Base-by-base conservation (phyloP, 2,888 invertebrate species). In the Zygogramma bicolorata region DNA sequence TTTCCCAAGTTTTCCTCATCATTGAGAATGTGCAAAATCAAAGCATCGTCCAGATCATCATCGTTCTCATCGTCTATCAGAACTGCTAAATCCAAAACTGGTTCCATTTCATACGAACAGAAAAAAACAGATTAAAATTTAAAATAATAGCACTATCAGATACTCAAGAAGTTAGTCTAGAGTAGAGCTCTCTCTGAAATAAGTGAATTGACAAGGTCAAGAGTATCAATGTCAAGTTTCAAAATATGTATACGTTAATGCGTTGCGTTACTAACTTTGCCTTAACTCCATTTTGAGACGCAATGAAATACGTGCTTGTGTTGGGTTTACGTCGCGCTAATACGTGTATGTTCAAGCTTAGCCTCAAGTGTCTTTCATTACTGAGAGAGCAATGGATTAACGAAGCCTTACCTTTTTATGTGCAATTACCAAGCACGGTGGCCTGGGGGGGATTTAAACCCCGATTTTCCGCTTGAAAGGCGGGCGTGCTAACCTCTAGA, bases 71-170 rank as follows among this genome's bases (percentile, higher is more conserved):
- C n/a, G 40, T 40, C 40, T 40, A 40, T 4, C 2, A 40, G 40
- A 40, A 40, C 40, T 40, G 10, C 40, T n/a, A 40, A 40, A 40
- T 40, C 53, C 18, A 53, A 53, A 10, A 53, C 7, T 53, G 53
- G 53, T 53, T 53, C 53, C 53, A 53, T 53, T 53, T 53, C 18
- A 53, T 20, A 53, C 25, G 53, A 53, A 53, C 18, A 53, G 53
- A 53, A 53, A 53, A 53, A 53, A 53, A 13, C 3, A 53, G 3
- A 53, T 10, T 53, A 2, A 6, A 53, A 53, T 10, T 53, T 53
- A 6, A 15, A 6, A 53, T 6, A 53, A 53, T 53, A 20, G 3
- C 3, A n/a, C n/a, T n/a, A n/a, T n/a, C n/a, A n/a, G n/a, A n/a
- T n/a, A n/a, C n/a, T n/a, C n/a, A n/a, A n/a, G n/a, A n/a, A n/a